Evolutionary conservation across 2,888 invertebrate genomes (phyloP).

Genomic region (Helicoverpa assulta): DNA sequence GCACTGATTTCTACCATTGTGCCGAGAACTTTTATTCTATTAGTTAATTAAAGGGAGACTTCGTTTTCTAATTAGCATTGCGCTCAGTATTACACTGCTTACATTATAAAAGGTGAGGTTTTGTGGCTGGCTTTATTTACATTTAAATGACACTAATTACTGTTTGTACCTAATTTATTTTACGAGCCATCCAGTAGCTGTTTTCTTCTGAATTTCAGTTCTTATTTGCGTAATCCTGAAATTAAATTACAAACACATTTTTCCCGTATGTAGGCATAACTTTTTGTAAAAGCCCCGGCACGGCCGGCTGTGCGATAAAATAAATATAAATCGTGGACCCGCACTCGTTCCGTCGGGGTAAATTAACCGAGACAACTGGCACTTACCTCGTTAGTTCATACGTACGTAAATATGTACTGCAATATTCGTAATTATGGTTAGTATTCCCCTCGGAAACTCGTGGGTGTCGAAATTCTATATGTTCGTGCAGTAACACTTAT

Average conservation of each 20-base stretch:
- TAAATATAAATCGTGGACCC: slow-evolving; percentile 64
- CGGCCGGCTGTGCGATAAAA: slow-evolving; percentile 54
- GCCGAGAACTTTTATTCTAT: slow-evolving; percentile 39
- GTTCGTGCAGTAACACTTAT: not conserved
- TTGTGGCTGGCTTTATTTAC: too few species aligned
- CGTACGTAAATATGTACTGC: slow-evolving; percentile 12
- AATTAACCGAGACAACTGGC: slow-evolving; percentile 59
- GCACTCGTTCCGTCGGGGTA: slow-evolving; percentile 45
- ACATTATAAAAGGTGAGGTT: not conserved
- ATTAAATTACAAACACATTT: slow-evolving; percentile 19
- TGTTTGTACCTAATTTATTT: not conserved
- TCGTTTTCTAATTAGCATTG: slow-evolving; percentile 35
- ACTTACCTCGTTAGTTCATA: slow-evolving; percentile 54
- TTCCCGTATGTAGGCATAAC: slow-evolving; percentile 14
- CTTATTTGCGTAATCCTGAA: slow-evolving; percentile 18
- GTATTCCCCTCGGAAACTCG: not conserved
- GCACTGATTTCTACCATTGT: slow-evolving; percentile 49
- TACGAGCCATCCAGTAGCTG: not conserved
- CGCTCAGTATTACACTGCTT: not conserved
- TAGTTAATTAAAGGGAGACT: slow-evolving; percentile 46
- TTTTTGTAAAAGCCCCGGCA: slow-evolving; percentile 24
- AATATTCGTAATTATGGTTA: not conserved
- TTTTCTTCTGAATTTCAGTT: not conserved
- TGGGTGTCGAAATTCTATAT: slow-evolving; percentile 1
- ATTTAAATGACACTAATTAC: too few species aligned